Conservation (phyloP, 2,113 vertebrate species). For the Tangachromis dhanisi region DNA sequence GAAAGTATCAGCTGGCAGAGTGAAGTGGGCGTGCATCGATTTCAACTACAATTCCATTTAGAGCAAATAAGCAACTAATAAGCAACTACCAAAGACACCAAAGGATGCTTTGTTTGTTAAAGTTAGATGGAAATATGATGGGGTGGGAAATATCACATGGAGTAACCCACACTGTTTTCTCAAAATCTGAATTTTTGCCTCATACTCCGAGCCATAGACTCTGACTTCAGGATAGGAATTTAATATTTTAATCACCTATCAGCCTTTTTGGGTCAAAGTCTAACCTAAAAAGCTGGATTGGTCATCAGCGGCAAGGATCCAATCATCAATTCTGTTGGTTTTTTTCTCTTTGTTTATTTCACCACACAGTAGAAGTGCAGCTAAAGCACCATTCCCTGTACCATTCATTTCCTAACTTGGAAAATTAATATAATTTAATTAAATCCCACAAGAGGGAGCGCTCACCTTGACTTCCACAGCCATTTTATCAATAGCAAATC, state of each 20-base stretch:
- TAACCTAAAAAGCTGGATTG: not conserved
- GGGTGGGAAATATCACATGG: not conserved
- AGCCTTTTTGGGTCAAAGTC: not conserved
- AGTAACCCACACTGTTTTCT: accelerated
- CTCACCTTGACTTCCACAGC: conserved; percentile 95
- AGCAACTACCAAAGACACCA: not conserved
- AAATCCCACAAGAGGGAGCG: not conserved
- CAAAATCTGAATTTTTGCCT: not conserved
- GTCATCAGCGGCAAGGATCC: not conserved
- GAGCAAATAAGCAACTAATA: not conserved
- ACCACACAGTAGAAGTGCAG: not conserved
- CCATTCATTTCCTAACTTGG: not conserved
- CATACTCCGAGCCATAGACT: not conserved
- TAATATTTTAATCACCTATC: not conserved
- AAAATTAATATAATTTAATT: not conserved
- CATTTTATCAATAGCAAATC: conserved; percentile 97
- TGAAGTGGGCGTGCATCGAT: not conserved
- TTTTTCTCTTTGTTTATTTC: not conserved
- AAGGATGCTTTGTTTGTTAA: not conserved
- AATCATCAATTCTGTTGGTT: not conserved
- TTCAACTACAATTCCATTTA: not conserved
- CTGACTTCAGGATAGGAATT: not conserved
- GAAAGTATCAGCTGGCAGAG: not conserved
- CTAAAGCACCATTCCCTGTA: not conserved
- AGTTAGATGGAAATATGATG: not conserved